Conservation (phyloP, 2,797 vertebrate species). For the Menidia menidia region DNA sequence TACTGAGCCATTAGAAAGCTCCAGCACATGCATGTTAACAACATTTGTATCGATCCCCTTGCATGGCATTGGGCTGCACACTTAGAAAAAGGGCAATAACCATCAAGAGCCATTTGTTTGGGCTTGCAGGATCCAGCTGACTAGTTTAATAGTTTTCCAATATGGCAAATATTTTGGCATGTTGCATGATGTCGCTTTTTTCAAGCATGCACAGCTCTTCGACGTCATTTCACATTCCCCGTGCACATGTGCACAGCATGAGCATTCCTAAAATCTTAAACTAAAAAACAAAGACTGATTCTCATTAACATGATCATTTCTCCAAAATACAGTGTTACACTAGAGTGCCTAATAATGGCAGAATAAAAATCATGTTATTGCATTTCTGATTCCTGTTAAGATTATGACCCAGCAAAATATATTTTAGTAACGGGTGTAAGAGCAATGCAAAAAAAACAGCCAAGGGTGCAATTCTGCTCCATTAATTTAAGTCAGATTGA, state of each 20-base stretch:
- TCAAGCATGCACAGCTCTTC: slow-evolving; percentile 1
- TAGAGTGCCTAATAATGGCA: neutral
- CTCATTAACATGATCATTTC: slow-evolving; percentile 19
- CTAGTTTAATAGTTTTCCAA: slow-evolving; percentile 11
- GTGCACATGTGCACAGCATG: slow-evolving; percentile 19
- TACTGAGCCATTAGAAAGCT: slow-evolving; percentile 47
- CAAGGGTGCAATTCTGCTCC: neutral
- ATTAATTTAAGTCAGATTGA: slow-evolving; percentile 28
- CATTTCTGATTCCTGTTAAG: slow-evolving; percentile 2
- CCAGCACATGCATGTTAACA: slow-evolving; percentile 55
- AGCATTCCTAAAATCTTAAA: slow-evolving; percentile 12
- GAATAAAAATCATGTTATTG: neutral
- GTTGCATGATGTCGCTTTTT: slow-evolving; percentile 3
- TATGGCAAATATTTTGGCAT: neutral
- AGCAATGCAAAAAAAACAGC: slow-evolving; percentile 6
- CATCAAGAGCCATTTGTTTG: slow-evolving; percentile 28
- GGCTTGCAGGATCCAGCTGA: slow-evolving; percentile 13
- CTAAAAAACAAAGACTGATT: slow-evolving; percentile 1
- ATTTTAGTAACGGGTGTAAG: slow-evolving; percentile 8
- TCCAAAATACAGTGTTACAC: neutral
- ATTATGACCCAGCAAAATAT: slow-evolving; percentile 27
- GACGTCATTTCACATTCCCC: slow-evolving; percentile 11
- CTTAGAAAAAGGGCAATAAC: slow-evolving; percentile 41
- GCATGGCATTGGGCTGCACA: slow-evolving; percentile 42
- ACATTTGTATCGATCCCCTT: slow-evolving; percentile 60